These are phyloP conservation scores for Bombus pascuorum DNA, from an alignment of 1,140 invertebrate genomes.

Conservation along the genomic window DNA sequence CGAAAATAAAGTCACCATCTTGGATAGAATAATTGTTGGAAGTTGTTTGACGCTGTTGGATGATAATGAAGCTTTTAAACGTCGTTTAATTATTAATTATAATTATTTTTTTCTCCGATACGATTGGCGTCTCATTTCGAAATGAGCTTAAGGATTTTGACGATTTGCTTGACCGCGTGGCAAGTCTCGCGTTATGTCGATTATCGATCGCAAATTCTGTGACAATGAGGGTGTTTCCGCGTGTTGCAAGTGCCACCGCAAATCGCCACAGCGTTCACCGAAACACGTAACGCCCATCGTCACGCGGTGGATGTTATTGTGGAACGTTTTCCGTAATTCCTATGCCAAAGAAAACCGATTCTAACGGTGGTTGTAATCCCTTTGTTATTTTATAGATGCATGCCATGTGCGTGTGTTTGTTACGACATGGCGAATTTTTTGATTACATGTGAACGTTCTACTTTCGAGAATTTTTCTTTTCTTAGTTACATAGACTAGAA, in stretches of 20 bases:
- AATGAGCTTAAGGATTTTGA: slow-evolving; percentile 1
- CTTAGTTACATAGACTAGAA: no score
- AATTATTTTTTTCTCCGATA: neutral
- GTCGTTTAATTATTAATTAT: no score
- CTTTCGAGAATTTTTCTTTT: neutral
- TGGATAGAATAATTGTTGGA: neutral
- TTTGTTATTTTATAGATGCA: neutral
- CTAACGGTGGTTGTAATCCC: neutral
- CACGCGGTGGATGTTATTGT: neutral
- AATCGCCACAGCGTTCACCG: neutral
- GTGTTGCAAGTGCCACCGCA: slow-evolving; percentile 11
- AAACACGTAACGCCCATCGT: slow-evolving; percentile 31
- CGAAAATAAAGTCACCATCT: neutral
- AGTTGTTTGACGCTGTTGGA: rapidly evolving
- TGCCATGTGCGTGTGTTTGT: no score
- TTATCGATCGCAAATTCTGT: slow-evolving; percentile 34
- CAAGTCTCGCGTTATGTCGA: slow-evolving; percentile 27
- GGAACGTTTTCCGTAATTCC: slow-evolving; percentile 13
- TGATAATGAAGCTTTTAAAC: no score
- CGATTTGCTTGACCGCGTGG: neutral
- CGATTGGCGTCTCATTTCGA: neutral
- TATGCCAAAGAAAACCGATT: neutral
- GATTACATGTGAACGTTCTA: neutral
- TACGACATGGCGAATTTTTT: no score
- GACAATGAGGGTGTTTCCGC: slow-evolving; percentile 25